Evolutionary conservation across 92 coral and sea anemone species (phyloP).

Genomic region (Siderastrea radians): DNA sequence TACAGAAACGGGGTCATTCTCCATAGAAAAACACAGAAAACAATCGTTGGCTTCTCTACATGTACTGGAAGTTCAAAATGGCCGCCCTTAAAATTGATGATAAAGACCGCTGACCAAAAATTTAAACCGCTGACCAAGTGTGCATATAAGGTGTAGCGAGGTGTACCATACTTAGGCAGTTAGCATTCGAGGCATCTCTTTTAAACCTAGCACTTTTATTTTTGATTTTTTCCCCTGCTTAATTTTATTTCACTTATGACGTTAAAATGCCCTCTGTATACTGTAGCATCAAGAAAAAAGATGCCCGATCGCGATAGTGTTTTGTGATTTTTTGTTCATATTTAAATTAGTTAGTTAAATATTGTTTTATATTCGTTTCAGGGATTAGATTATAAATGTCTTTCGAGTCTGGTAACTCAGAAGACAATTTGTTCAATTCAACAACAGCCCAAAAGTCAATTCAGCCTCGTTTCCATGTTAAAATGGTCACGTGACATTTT

Average conservation of each 20-base stretch:
- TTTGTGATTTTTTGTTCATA: too few species aligned
- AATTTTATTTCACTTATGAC: too few species aligned
- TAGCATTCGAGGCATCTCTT: background rate
- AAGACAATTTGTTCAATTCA: background rate
- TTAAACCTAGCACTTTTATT: background rate
- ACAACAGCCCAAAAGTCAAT: background rate
- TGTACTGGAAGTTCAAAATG: constrained; percentile 30
- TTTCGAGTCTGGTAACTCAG: background rate
- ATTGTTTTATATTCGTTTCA: background rate
- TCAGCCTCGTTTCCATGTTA: constrained; percentile 1
- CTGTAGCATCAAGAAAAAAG: too few species aligned
- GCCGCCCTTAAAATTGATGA: constrained; percentile 36
- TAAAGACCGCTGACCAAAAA: constrained; percentile 9
- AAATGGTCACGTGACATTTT: background rate
- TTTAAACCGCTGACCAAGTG: constrained; percentile 22
- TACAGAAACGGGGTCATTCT: background rate
- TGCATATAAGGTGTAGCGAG: background rate
- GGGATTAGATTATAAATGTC: constrained; percentile 5
- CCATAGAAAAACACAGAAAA: background rate
- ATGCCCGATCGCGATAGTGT: too few species aligned
- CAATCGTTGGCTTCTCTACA: constrained; percentile 1
- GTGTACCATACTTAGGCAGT: background rate
- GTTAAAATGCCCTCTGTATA: too few species aligned
- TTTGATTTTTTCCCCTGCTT: too few species aligned
- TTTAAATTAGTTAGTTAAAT: too few species aligned